These are phyloP conservation scores for Platerodrilus igneus DNA, from an alignment of 2,888 invertebrate species.

Conservation along the genomic window DNA sequence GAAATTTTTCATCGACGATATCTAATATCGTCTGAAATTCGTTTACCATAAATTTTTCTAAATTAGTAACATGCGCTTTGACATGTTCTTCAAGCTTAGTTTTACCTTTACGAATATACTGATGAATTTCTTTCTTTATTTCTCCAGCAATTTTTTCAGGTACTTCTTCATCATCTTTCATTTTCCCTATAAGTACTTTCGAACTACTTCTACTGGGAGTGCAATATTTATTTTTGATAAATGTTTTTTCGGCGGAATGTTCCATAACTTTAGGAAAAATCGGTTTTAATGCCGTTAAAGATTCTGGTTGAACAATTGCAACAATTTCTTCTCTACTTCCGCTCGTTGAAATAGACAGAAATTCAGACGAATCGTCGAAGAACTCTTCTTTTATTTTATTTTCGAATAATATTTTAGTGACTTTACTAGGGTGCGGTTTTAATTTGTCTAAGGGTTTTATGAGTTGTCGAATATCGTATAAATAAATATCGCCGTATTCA, in stretches of 20 bases:
- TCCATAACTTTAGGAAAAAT: too few species aligned
- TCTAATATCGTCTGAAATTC: conserved; percentile 38
- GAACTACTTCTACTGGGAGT: neutral
- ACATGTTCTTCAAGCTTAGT: conserved; percentile 35
- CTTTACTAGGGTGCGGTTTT: conserved; percentile 27
- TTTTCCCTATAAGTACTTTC: neutral
- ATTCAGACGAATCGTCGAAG: neutral
- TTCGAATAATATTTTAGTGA: conserved; percentile 14
- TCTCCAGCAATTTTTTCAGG: conserved; percentile 7
- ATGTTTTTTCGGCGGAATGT: neutral
- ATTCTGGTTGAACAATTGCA: too few species aligned
- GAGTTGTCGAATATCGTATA: conserved; percentile 38
- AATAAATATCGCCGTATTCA: conserved; percentile 36
- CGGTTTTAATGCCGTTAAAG: too few species aligned
- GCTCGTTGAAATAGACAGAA: neutral
- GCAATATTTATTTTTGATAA: neutral
- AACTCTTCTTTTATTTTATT: neutral
- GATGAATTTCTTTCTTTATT: conserved; percentile 14
- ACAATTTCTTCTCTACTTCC: too few species aligned
- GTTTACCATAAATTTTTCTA: conserved; percentile 36
- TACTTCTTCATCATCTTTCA: neutral
- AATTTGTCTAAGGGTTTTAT: conserved; percentile 31
- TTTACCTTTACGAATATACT: conserved; percentile 26
- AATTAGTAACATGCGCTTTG: conserved; percentile 35
- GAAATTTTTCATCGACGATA: conserved; percentile 36